These are phyloP conservation scores for Hormaphis cornu DNA, from an alignment of 1,140 invertebrate genomes.

Conservation along the genomic window DNA sequence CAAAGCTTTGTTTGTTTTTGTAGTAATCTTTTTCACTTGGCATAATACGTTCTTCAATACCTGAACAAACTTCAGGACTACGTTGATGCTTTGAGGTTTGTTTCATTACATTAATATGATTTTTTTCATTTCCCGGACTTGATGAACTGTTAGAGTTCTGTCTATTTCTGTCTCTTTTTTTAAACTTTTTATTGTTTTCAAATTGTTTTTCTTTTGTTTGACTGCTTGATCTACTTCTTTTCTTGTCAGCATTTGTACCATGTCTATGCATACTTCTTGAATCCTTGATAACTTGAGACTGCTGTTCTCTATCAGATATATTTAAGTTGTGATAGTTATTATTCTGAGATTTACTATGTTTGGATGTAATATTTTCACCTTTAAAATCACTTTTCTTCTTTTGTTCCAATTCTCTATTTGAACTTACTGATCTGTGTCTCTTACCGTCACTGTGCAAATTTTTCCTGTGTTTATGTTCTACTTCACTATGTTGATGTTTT, in stretches of 20 bases:
- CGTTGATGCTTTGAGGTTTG: neutral
- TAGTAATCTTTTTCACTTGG: neutral
- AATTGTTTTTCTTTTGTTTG: neutral
- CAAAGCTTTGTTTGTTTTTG: neutral
- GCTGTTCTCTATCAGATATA: neutral
- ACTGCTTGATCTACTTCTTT: neutral
- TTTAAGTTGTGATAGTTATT: neutral
- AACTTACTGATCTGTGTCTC: neutral
- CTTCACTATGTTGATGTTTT: neutral
- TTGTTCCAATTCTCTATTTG: neutral
- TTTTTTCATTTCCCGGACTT: slow-evolving; percentile 1
- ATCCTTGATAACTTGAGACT: neutral
- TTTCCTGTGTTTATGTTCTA: neutral
- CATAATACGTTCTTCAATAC: neutral
- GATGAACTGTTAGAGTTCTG: neutral
- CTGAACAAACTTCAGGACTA: neutral
- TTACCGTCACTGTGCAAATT: neutral
- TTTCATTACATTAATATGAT: neutral
- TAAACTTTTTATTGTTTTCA: neutral
- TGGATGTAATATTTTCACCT: neutral
- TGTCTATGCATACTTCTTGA: neutral
- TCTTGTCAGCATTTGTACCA: neutral
- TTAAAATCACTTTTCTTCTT: too few relatives aligned
- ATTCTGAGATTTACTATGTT: neutral
- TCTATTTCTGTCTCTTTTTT: neutral